Base-by-base conservation (phyloP, 2,797 vertebrate species). In the Adelosebastes latens region DNA sequence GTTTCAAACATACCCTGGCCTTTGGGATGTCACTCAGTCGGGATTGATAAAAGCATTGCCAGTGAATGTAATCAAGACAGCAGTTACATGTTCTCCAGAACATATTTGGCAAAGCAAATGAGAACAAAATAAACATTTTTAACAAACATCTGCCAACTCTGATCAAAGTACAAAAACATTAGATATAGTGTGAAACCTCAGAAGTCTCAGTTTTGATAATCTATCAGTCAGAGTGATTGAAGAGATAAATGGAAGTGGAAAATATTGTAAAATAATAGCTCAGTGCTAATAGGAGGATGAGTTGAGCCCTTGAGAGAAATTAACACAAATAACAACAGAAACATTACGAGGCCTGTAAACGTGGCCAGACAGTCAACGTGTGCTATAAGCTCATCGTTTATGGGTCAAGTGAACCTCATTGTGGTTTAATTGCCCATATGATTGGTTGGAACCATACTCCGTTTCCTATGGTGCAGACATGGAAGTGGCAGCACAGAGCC, bases 401-500 rank as follows among this genome's bases (percentile, higher is more conserved):
- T 91, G 92, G 88, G 95, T 94, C 92, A 94, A 77, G 72, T 92
- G 79, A 93, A 92, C 68, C 79, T 86, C 93, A 88, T 94, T 96
- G 77, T 93, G 82, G 92, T 92, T 94, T 94, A 95, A 93, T 96
- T 94, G 94, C 60, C 85, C 93, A 87, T 94, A 73, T 95, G 92
- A 95, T 95, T 94, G 90, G 92, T 87, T 89, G 84, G 92, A 94
- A 31, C 71, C 81, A 66, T 82, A 84, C 89, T 92, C 85, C 72
- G 72, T 58, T 86, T 88, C 87, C 85, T 83, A 60, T 12, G 72
- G 75, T n/a, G 87, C 85, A 46, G 81, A 85, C 87, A 55, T 88
- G 87, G 82, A 83, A 76, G 87, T 84, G 88, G 88, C 84, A 87
- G 83, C 77, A 10, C 75, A 0, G 81, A 79, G 81, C 84, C 80